Evolutionary conservation across 1,140 invertebrate species (phyloP).

Genomic region (Idris sp.): DNA sequence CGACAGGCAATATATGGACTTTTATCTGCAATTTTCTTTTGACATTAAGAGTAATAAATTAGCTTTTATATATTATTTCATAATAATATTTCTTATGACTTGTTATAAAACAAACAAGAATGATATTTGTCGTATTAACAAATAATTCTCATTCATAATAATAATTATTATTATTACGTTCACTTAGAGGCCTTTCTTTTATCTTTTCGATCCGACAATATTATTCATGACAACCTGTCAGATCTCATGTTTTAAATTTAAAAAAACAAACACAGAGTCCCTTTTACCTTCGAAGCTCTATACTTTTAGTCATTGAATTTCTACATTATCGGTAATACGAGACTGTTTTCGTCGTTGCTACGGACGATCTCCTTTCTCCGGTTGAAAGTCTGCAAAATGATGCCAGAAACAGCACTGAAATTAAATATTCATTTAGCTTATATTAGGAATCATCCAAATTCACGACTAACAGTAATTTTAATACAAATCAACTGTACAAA

Average conservation of each 20-base stretch:
- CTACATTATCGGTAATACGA: conserved; percentile 39
- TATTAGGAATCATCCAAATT: no score
- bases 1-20: no score
- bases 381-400: conserved; percentile 8
- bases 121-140: conserved; percentile 3
- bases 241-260: conserved; percentile 6
- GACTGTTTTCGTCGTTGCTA: conserved; percentile 15
- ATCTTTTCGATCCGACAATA: neutral
- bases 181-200: neutral
- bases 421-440: no score
- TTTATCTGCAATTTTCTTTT: no score
- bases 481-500: no score
- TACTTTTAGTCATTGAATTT: conserved; percentile 18
- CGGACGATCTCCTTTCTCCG: conserved; percentile 17
- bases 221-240: conserved; percentile 17
- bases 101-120: neutral
- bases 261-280: conserved; percentile 9
- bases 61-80: neutral
- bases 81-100: neutral
- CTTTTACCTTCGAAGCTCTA: conserved; percentile 15
- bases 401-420: neutral
- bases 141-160: no score
- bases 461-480: no score
- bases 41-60: no score
- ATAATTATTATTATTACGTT: neutral